These are phyloP conservation scores for Scolopax rusticola DNA, from an alignment of 2,797 vertebrate species.

Conservation along the genomic window DNA sequence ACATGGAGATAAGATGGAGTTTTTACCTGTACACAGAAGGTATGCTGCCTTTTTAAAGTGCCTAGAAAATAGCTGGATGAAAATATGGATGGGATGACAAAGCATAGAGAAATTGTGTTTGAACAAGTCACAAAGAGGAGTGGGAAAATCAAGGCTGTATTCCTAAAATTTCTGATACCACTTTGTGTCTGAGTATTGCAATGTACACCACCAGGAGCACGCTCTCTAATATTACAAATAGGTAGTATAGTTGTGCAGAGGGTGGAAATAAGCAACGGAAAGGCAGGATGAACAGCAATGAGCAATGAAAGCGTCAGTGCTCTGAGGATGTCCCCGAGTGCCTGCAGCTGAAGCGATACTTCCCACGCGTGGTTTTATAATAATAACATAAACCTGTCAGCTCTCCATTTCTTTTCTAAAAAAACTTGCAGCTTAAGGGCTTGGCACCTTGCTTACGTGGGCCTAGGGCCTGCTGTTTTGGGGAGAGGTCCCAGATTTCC, in stretches of 20 bases:
- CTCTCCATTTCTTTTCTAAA: not conserved
- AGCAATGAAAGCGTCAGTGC: not conserved
- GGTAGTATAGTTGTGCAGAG: not conserved
- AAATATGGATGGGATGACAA: not conserved
- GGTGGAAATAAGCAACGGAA: not conserved
- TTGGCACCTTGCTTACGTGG: not conserved
- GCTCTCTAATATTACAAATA: not conserved
- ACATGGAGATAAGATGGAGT: not conserved
- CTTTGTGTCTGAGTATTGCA: not conserved
- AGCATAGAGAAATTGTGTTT: not conserved
- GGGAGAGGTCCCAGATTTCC: not conserved
- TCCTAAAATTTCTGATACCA: not conserved
- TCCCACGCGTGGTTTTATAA: rapidly evolving
- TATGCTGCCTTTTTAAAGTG: not conserved
- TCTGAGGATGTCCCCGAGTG: not conserved
- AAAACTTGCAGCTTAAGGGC: not conserved
- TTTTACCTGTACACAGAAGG: not conserved
- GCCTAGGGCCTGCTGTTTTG: not conserved
- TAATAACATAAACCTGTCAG: not conserved
- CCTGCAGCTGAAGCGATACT: not conserved
- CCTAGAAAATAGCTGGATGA: not conserved
- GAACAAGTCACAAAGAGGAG: not conserved
- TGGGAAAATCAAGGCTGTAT: not conserved
- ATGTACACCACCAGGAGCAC: not conserved
- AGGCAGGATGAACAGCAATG: not conserved